Evolutionary conservation across 2,888 invertebrate genomes (phyloP).

Genomic region (Tetanocera ferruginea): DNA sequence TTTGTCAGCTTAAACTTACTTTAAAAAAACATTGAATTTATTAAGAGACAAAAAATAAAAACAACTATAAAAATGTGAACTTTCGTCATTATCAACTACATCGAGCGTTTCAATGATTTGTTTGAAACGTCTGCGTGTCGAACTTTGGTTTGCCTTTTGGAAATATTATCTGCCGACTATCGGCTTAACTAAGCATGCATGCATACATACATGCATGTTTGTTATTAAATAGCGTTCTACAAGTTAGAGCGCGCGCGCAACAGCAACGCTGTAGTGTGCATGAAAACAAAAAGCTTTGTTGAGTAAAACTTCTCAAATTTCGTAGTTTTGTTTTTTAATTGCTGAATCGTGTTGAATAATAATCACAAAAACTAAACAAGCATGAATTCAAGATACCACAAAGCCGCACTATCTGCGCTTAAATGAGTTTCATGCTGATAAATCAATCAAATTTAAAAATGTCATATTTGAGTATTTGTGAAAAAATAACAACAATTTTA

Average conservation of each 20-base stretch:
- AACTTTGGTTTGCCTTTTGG: too few relatives aligned
- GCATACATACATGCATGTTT: not conserved
- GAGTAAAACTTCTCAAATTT: conserved; percentile 1
- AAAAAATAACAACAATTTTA: too few relatives aligned
- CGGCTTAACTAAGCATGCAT: not conserved
- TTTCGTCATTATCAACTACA: too few relatives aligned
- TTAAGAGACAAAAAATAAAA: too few relatives aligned
- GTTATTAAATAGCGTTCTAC: not conserved
- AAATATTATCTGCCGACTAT: too few relatives aligned
- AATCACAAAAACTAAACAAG: not conserved
- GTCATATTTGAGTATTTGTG: too few relatives aligned
- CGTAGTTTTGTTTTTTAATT: conserved; percentile 27
- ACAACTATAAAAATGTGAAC: too few relatives aligned
- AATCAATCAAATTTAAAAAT: not conserved
- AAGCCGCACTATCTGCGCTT: not conserved
- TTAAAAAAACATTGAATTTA: too few relatives aligned
- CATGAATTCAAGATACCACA: not conserved
- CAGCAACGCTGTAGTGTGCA: not conserved
- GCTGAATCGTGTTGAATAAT: conserved; percentile 13
- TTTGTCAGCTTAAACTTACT: too few relatives aligned
- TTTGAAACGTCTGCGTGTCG: too few relatives aligned
- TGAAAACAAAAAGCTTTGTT: not conserved
- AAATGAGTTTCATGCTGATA: not conserved
- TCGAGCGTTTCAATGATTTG: too few relatives aligned
- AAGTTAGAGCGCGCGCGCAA: not conserved